These are phyloP conservation scores for Bungarus multicinctus DNA, from an alignment of 2,113 vertebrate genomes.

Conservation along the genomic window DNA sequence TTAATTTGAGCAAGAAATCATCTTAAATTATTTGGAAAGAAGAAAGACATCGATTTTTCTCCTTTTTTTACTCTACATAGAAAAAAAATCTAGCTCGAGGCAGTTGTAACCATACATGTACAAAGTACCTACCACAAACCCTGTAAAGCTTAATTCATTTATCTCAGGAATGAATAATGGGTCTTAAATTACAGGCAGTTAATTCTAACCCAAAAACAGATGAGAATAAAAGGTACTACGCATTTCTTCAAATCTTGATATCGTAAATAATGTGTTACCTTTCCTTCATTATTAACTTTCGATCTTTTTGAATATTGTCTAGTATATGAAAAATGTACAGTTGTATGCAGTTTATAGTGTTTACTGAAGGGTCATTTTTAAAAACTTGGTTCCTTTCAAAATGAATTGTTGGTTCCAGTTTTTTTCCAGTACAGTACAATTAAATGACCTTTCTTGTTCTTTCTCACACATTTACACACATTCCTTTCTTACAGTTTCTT, in stretches of 20 bases:
- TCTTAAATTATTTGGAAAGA: constrained; percentile 21
- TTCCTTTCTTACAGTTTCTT: not conserved
- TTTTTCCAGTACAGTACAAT: not conserved
- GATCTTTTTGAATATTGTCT: not conserved
- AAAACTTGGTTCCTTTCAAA: not conserved
- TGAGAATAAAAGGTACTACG: constrained; percentile 1
- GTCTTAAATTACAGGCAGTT: constrained; percentile 17
- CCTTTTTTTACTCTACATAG: not conserved
- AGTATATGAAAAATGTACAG: not conserved
- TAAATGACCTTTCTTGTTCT: not conserved
- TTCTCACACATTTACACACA: not conserved
- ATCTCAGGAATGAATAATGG: constrained; percentile 6
- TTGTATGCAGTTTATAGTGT: not conserved
- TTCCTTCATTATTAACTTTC: not conserved
- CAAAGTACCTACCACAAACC: not conserved
- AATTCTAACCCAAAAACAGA: not conserved
- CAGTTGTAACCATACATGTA: not conserved
- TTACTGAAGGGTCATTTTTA: not conserved
- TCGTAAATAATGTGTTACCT: not conserved
- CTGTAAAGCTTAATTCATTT: constrained; percentile 1
- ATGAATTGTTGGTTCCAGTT: not conserved
- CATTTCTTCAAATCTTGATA: constrained; percentile 8
- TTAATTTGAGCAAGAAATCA: constrained; percentile 3
- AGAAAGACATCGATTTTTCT: not conserved
- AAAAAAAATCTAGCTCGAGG: constrained; percentile 2